Evolutionary conservation across 2,113 vertebrate species (phyloP).

Genomic region (Natator depressus): DNA sequence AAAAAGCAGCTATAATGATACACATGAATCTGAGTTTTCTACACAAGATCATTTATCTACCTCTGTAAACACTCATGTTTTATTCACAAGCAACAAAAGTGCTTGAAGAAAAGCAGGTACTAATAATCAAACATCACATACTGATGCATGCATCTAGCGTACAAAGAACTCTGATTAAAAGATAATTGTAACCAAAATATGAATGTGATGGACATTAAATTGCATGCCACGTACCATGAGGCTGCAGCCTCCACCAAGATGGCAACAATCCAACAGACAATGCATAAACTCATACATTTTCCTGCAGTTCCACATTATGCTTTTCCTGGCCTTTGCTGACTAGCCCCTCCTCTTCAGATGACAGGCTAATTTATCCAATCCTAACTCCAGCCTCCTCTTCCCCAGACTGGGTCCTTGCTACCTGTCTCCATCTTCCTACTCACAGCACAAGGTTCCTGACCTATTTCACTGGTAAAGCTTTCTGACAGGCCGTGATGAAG

Average conservation of each 20-base stretch:
- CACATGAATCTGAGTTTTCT: neutral
- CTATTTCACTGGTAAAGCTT: neutral
- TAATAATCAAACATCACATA: neutral
- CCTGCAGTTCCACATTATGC: neutral
- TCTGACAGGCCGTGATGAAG: neutral
- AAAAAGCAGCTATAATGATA: neutral
- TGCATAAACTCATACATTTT: neutral
- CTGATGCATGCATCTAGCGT: neutral
- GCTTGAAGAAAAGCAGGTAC: neutral
- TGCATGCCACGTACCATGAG: neutral
- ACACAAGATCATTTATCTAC: neutral
- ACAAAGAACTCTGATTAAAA: neutral
- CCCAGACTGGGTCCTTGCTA: neutral
- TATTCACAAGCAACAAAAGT: neutral
- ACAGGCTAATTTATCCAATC: neutral
- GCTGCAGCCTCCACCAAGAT: neutral
- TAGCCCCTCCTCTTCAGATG: neutral
- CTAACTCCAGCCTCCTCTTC: neutral
- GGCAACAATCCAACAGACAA: neutral
- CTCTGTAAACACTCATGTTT: neutral
- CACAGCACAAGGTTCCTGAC: neutral
- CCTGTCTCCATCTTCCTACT: neutral
- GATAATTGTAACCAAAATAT: neutral
- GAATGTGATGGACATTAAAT: neutral
- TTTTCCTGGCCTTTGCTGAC: neutral